Percentiles rank a stretch among this genome's conserved stretches.
These are phyloP conservation scores for Eriosoma lanigerum DNA, from an alignment of 1,140 invertebrate species.

Conservation along the genomic window DNA sequence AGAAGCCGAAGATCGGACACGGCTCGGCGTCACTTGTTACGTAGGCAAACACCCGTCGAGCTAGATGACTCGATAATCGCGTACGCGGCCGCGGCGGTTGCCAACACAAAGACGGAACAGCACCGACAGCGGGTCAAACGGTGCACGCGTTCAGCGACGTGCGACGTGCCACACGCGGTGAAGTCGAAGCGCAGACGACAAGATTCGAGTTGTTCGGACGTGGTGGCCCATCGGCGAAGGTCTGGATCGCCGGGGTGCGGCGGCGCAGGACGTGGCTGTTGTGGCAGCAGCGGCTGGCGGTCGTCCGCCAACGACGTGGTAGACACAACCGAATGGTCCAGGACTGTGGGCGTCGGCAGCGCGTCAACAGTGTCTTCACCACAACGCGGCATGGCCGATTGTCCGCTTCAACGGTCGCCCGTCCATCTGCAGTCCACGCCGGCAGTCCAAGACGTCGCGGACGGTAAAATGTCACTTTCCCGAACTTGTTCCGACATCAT, in stretches of 20 bases:
- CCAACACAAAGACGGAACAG: slow-evolving; percentile 11
- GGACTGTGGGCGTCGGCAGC: not conserved
- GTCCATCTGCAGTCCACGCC: not conserved
- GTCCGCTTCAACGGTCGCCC: not conserved
- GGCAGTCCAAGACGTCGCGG: not conserved
- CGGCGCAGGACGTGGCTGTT: not conserved
- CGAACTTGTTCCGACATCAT: slow-evolving; percentile 47
- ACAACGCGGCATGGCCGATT: not conserved
- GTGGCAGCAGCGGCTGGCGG: slow-evolving; percentile 6
- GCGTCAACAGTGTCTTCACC: not conserved
- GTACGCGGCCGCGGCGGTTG: slow-evolving; percentile 56
- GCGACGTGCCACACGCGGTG: slow-evolving; percentile 31
- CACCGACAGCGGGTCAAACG: not conserved
- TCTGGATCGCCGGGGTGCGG: slow-evolving; percentile 19
- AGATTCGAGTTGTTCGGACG: slow-evolving; percentile 31
- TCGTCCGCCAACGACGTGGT: slow-evolving; percentile 36
- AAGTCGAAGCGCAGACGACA: slow-evolving; percentile 23
- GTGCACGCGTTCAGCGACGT: slow-evolving; percentile 42
- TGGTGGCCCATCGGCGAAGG: slow-evolving; percentile 10
- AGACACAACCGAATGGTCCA: slow-evolving; percentile 5
- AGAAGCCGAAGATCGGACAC: slow-evolving; percentile 65
- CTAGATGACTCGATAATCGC: slow-evolving; percentile 63
- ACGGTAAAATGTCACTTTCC: slow-evolving; percentile 26
- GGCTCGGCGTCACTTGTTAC: slow-evolving; percentile 71
- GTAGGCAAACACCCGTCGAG: slow-evolving; percentile 71